phyloP scores from a whole-genome alignment of 2,797 vertebrate genomes.

The Hipposideros larvatus region DNA sequence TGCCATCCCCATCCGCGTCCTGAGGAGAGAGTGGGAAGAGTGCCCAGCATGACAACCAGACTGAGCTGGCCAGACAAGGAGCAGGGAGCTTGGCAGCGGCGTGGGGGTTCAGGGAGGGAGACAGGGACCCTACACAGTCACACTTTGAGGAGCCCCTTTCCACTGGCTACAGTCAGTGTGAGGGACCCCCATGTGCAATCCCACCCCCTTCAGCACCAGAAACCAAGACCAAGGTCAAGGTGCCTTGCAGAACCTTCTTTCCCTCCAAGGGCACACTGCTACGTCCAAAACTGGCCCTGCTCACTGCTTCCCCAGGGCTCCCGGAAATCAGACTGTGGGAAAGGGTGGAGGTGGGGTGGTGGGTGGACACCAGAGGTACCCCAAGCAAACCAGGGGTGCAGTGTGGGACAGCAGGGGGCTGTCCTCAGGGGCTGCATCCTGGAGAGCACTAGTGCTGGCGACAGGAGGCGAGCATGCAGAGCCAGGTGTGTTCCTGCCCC shows the following conservation, averaged over 20 bases:
- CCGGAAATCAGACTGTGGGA: rapidly evolving
- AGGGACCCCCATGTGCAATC: neutral
- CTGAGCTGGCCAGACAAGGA: no score
- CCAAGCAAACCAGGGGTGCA: no score
- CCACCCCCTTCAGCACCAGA: neutral
- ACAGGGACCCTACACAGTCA: no score
- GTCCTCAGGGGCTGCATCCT: neutral
- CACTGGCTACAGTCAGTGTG: neutral
- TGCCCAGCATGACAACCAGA: neutral
- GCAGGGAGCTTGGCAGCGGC: no score
- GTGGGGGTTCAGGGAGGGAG: neutral
- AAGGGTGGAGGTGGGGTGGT: rapidly evolving
- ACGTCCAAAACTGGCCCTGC: rapidly evolving
- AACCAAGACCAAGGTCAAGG: neutral
- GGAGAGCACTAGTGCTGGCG: neutral
- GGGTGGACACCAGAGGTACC: neutral
- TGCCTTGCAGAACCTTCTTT: neutral
- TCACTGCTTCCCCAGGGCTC: neutral
- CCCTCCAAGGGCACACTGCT: neutral
- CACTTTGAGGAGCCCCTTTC: neutral
- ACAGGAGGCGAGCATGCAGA: neutral
- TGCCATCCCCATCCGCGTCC: neutral
- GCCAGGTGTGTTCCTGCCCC: neutral
- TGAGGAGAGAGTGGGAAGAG: neutral
- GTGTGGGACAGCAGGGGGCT: neutral